Percentiles rank a stretch among this genome's conserved stretches.
phyloP scores from a whole-genome alignment of 2,888 invertebrate species.

The Stramonita haemastoma region DNA sequence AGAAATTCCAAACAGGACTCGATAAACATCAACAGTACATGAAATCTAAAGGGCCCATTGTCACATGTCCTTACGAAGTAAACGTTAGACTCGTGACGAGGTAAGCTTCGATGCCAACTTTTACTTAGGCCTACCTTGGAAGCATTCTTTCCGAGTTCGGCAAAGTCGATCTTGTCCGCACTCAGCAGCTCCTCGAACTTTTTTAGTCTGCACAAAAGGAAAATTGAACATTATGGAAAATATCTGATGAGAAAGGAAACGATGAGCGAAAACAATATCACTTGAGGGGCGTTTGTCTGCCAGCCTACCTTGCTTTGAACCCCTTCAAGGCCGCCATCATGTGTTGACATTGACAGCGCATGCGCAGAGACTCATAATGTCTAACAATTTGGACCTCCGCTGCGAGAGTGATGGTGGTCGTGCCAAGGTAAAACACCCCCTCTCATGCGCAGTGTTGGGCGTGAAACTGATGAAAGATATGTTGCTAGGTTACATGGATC shows the following conservation, averaged over 20 bases:
- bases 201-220: constrained; percentile 79
- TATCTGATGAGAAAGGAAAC: not conserved
- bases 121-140: constrained; percentile 83
- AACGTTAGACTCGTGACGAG: not conserved
- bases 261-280: not conserved
- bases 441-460: too few relatives aligned
- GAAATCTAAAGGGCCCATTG: not conserved
- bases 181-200: constrained; percentile 87
- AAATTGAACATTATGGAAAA: not conserved
- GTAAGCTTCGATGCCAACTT: not conserved
- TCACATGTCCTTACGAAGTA: not conserved
- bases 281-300: constrained; percentile 34
- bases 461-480: too few relatives aligned
- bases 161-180: constrained; percentile 85
- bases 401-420: not conserved
- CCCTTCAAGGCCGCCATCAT: constrained; percentile 61
- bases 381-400: not conserved
- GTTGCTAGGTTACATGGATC: too few relatives aligned
- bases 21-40: not conserved
- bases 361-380: constrained; percentile 31
- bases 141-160: constrained; percentile 84
- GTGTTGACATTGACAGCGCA: constrained; percentile 54
- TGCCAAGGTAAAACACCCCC: not conserved
- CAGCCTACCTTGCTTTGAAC: constrained; percentile 63
- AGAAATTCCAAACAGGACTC: too few relatives aligned